These are phyloP conservation scores for Geopemphigus sp. DNA, from an alignment of 1,140 invertebrate genomes.

Conservation along the genomic window DNA sequence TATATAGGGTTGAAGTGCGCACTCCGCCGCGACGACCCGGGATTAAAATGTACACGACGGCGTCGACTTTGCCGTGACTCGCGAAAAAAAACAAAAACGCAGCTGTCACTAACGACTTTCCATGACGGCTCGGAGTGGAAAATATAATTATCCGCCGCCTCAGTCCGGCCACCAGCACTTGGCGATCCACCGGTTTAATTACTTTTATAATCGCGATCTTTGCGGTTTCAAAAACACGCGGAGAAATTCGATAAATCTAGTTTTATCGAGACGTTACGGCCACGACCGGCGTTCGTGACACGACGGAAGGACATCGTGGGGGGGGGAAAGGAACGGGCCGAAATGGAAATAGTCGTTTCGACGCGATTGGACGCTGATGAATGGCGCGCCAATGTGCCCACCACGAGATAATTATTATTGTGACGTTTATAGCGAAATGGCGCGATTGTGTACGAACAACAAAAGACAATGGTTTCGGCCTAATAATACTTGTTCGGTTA, in stretches of 20 bases:
- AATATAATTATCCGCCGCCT: background rate
- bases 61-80: slow-evolving; percentile 17
- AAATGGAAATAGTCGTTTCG: too few species aligned
- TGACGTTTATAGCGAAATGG: too few species aligned
- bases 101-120: slow-evolving; percentile 45
- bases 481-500: too few species aligned
- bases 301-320: too few species aligned
- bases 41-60: slow-evolving; percentile 36
- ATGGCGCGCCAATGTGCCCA: too few species aligned
- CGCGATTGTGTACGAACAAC: too few species aligned
- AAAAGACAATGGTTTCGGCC: too few species aligned
- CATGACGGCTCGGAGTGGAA: background rate
- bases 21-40: background rate
- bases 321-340: too few species aligned
- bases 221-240: background rate
- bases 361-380: too few species aligned
- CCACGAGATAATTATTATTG: too few species aligned
- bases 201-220: background rate
- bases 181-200: slow-evolving; percentile 5
- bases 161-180: too few species aligned
- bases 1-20: background rate
- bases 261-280: background rate
- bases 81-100: slow-evolving; percentile 37
- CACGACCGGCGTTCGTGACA: too few species aligned
- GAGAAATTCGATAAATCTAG: background rate